These are phyloP conservation scores for Macropus fuliginosus DNA, from an alignment of 2,797 vertebrate species.

Conservation along the genomic window DNA sequence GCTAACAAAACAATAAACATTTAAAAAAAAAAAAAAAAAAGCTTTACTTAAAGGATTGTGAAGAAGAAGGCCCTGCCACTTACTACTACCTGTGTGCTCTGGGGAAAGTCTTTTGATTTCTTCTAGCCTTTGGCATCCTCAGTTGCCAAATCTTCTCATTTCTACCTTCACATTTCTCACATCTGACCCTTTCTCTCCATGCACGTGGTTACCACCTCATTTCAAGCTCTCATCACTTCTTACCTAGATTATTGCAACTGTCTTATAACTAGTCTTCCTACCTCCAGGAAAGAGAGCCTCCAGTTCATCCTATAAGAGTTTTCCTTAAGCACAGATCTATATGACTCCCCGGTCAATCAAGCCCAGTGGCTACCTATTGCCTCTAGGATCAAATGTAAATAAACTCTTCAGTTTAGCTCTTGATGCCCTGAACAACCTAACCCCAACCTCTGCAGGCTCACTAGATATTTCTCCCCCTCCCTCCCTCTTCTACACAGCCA, in stretches of 20 bases:
- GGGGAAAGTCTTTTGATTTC: neutral
- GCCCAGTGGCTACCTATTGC: too few species aligned
- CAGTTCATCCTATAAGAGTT: neutral
- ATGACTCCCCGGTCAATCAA: too few species aligned
- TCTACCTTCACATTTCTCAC: neutral
- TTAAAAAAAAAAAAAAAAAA: neutral
- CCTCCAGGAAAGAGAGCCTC: neutral
- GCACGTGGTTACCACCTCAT: neutral
- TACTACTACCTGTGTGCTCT: neutral
- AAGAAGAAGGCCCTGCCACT: neutral
- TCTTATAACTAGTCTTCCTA: neutral
- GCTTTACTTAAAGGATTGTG: neutral
- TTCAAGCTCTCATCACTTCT: neutral
- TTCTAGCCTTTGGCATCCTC: neutral
- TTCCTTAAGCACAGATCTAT: neutral
- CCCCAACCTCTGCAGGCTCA: too few species aligned
- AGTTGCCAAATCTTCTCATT: neutral
- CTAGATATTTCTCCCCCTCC: too few species aligned
- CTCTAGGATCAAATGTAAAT: too few species aligned
- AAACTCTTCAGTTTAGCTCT: too few species aligned
- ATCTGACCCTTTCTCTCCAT: neutral
- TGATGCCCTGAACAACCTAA: too few species aligned
- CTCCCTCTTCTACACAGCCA: too few species aligned
- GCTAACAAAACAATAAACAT: neutral
- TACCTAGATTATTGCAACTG: neutral